These are phyloP conservation scores for Muscina levida DNA, from an alignment of 2,888 invertebrate species.

Conservation along the genomic window DNA sequence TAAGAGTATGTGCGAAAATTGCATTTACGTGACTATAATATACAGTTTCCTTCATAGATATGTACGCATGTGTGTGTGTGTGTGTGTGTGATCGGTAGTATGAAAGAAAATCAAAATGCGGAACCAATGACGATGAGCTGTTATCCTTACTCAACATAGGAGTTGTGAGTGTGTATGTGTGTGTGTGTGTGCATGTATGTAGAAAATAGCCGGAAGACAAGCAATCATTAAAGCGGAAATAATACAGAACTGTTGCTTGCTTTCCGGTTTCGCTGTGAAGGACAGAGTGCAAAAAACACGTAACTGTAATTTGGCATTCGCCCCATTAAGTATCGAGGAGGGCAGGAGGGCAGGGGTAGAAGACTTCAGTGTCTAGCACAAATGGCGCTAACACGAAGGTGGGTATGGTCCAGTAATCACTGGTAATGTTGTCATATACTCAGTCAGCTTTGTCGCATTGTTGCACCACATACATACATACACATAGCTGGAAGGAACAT, in stretches of 20 bases:
- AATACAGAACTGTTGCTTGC: slow-evolving; percentile 65
- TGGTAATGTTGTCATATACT: too few relatives aligned
- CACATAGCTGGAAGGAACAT: too few relatives aligned
- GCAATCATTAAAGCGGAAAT: slow-evolving; percentile 67
- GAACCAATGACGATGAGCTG: too few relatives aligned
- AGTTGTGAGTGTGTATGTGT: slow-evolving; percentile 7
- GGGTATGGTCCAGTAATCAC: too few relatives aligned
- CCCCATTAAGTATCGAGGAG: slow-evolving; percentile 27
- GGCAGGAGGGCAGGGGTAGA: too few relatives aligned
- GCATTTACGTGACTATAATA: slow-evolving; percentile 63
- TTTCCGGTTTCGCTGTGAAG: slow-evolving; percentile 56
- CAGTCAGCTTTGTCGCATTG: background rate
- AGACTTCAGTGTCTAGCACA: too few relatives aligned
- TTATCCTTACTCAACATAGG: slow-evolving; percentile 23
- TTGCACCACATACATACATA: background rate
- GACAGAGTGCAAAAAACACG: slow-evolving; percentile 46
- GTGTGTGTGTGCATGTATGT: slow-evolving; percentile 1
- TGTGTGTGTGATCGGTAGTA: slow-evolving; percentile 10
- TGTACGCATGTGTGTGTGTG: too few relatives aligned
- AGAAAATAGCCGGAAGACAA: slow-evolving; percentile 61
- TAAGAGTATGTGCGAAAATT: slow-evolving; percentile 50
- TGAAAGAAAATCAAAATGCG: slow-evolving; percentile 30
- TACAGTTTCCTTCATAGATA: background rate
- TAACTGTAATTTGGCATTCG: slow-evolving; percentile 63
- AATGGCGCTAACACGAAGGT: too few relatives aligned